Percentiles rank a stretch among this genome's conserved stretches.
Conservation (phyloP, 2,113 vertebrate genomes). For the Thunnus maccoyii region DNA sequence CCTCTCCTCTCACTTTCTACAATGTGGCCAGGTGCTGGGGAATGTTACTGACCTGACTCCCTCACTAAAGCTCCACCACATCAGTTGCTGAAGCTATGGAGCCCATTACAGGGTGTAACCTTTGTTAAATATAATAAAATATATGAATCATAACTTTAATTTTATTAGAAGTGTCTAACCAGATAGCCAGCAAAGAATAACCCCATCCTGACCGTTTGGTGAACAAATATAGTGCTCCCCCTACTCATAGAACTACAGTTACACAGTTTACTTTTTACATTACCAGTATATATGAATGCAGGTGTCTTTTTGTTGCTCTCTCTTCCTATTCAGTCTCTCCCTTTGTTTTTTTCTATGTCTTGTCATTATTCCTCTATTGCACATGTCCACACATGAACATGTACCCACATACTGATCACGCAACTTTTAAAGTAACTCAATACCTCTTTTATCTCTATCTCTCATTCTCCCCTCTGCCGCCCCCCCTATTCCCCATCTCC, state of each 20-base stretch:
- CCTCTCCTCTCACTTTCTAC: background rate
- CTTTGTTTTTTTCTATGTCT: constrained; percentile 5
- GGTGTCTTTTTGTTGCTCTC: background rate
- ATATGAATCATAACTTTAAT: background rate
- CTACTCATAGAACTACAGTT: background rate
- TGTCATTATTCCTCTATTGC: background rate
- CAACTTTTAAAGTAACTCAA: constrained; percentile 50
- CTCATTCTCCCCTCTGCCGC: constrained; percentile 35
- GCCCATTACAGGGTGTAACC: background rate
- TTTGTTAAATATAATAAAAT: constrained; percentile 6
- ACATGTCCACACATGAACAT: background rate
- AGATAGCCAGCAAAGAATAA: background rate
- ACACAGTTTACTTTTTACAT: background rate
- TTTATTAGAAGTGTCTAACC: background rate
- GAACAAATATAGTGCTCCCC: background rate
- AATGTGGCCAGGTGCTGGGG: background rate
- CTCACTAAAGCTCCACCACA: background rate
- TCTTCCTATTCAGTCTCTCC: background rate
- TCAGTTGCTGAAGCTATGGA: background rate
- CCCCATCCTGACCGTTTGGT: background rate
- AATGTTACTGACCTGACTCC: background rate
- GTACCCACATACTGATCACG: constrained; percentile 39
- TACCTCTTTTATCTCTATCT: constrained; percentile 58
- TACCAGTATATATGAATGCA: too few relatives aligned
- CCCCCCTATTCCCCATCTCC: constrained; percentile 25